Conservation (phyloP, 2,888 invertebrate genomes). For the Pristionchus fissidentatus region DNA sequence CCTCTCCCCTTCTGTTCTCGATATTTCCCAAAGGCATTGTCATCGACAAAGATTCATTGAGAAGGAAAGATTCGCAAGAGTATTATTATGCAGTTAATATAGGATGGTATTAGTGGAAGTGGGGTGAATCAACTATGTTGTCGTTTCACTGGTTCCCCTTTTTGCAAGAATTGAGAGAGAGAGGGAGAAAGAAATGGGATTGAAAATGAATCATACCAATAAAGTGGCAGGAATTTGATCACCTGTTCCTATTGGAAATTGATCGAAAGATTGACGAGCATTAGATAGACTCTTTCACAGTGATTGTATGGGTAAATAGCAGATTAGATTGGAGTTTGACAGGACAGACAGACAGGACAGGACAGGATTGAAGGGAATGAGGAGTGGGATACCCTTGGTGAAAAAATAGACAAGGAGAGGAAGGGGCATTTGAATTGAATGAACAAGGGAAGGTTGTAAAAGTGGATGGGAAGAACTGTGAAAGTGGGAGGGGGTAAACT, state of each 20-base stretch:
- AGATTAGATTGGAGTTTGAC: background rate
- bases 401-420: background rate
- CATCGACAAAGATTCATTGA: too few relatives aligned
- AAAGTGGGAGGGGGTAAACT: background rate
- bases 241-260: too few relatives aligned
- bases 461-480: background rate
- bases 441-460: background rate
- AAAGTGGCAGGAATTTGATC: constrained; percentile 36
- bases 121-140: constrained; percentile 8
- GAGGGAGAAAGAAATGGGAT: constrained; percentile 9
- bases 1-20: background rate
- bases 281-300: too few relatives aligned
- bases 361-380: background rate
- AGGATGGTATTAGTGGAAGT: constrained; percentile 10
- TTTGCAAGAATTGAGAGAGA: background rate
- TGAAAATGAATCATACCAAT: background rate
- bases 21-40: too few relatives aligned
- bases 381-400: background rate
- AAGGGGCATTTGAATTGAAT: background rate
- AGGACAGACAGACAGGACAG: background rate
- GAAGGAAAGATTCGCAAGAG: background rate
- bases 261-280: too few relatives aligned
- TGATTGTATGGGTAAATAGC: background rate
- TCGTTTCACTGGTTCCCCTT: constrained; percentile 10
- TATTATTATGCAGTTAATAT: too few relatives aligned